Evolutionary conservation across 2,888 invertebrate species (phyloP).

Genomic region (Drosophila cyrtoloma): DNA sequence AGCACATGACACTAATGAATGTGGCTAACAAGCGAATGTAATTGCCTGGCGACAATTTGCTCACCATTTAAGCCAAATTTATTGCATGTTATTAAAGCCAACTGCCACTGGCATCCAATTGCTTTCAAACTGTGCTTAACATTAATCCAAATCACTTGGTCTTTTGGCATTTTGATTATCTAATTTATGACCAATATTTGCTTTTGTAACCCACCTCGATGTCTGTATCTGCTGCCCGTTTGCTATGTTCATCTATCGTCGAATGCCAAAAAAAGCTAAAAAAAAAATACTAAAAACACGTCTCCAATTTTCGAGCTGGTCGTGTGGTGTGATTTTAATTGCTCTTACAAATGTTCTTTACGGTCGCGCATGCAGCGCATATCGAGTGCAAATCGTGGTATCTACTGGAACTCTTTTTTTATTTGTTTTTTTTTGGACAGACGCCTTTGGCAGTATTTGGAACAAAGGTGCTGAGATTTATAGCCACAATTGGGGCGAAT

Average conservation of each 20-base stretch:
- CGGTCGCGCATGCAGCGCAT: constrained; percentile 30
- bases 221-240: constrained; percentile 39
- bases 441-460: constrained; percentile 10
- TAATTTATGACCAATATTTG: constrained; percentile 58
- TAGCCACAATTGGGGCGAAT: constrained; percentile 35
- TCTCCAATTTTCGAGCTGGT: constrained; percentile 44
- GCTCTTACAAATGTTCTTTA: constrained; percentile 75
- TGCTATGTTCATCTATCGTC: constrained; percentile 29
- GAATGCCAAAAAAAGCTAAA: neutral
- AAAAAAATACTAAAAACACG: constrained; percentile 32
- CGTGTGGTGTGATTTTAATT: constrained; percentile 78
- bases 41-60: constrained; percentile 71
- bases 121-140: constrained; percentile 51
- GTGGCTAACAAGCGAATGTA: constrained; percentile 53
- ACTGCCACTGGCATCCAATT: constrained; percentile 34
- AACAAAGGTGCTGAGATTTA: constrained; percentile 67
- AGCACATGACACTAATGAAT: constrained; percentile 71
- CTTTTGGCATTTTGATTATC: constrained; percentile 73
- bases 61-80: constrained; percentile 52
- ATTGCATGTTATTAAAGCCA: constrained; percentile 44
- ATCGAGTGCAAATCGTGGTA: constrained; percentile 77
- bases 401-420: neutral
- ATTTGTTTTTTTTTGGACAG: constrained; percentile 3
- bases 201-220: constrained; percentile 6
- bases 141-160: constrained; percentile 27